Conservation (phyloP, 30 jellyfish, hydroid and myxozoan species). For the Chrysaora quinquecirrha region DNA sequence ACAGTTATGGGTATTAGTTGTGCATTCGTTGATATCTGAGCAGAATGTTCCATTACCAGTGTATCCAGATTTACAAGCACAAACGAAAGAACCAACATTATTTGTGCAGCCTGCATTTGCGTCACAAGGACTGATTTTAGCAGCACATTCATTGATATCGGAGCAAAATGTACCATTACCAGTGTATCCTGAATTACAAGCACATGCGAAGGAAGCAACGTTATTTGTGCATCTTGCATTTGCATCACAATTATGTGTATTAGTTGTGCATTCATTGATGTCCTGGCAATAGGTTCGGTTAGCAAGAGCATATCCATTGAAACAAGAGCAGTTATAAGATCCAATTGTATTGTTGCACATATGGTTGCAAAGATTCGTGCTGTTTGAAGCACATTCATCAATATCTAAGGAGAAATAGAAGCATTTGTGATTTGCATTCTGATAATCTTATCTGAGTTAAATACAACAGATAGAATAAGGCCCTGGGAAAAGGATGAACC, state of each 20-base stretch:
- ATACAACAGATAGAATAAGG: too few species aligned
- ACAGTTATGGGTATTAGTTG: not conserved
- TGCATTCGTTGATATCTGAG: not conserved
- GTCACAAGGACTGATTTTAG: not conserved
- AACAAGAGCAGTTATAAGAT: constrained; percentile 30
- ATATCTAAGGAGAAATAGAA: not conserved
- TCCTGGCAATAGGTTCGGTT: constrained; percentile 72
- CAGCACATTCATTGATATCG: not conserved
- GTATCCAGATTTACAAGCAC: constrained; percentile 24
- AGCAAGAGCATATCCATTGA: constrained; percentile 37
- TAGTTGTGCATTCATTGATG: constrained; percentile 21
- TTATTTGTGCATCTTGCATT: not conserved
- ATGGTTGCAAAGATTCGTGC: not conserved
- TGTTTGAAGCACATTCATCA: constrained; percentile 41
- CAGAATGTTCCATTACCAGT: not conserved
- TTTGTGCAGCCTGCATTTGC: constrained; percentile 16
- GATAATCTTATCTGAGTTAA: too few species aligned
- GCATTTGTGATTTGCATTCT: too few species aligned
- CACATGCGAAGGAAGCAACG: not conserved
- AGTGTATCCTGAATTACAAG: constrained; percentile 29
- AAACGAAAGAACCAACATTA: constrained; percentile 12
- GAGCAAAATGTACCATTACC: not conserved
- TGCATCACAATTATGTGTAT: not conserved
- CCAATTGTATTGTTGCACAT: constrained; percentile 10
- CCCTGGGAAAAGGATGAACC: too few species aligned